Percentiles rank a stretch among this genome's conserved stretches.
phyloP scores from a whole-genome alignment of 2,888 invertebrate species.

The Leptopilina drosophilae region DNA sequence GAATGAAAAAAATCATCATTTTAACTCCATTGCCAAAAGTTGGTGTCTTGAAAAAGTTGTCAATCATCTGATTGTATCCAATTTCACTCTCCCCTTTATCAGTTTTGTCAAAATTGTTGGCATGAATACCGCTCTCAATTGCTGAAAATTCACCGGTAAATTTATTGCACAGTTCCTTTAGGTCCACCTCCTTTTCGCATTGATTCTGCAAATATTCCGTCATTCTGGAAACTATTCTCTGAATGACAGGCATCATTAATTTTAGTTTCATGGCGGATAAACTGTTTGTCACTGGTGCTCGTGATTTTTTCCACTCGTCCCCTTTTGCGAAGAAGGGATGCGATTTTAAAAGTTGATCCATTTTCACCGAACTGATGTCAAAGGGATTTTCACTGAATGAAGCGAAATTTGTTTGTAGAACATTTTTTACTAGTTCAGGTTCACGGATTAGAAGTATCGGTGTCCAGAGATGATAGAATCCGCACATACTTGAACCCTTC shows the following conservation, averaged over 20 bases:
- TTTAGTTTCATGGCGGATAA: conserved; percentile 48
- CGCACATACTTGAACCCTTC: conserved; percentile 54
- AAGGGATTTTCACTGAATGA: conserved; percentile 62
- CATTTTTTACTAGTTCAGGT: conserved; percentile 63
- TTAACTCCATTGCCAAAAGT: too few relatives aligned
- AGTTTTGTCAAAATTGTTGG: background rate
- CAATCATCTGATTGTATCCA: background rate
- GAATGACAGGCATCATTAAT: conserved; percentile 32
- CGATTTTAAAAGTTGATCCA: background rate
- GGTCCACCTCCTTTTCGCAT: background rate
- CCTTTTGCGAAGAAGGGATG: conserved; percentile 45
- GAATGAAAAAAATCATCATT: background rate
- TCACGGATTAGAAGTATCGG: conserved; percentile 64
- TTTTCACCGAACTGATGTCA: background rate
- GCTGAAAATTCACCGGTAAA: conserved; percentile 9
- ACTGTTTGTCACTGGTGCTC: conserved; percentile 15
- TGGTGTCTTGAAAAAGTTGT: background rate
- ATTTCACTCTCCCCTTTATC: too few relatives aligned
- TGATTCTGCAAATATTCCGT: conserved; percentile 32
- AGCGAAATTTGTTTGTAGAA: conserved; percentile 63
- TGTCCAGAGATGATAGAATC: conserved; percentile 48
- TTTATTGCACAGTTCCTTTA: conserved; percentile 4
- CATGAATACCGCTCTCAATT: conserved; percentile 1
- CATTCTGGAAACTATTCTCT: conserved; percentile 41
- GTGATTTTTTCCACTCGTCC: conserved; percentile 41